Evolutionary conservation across 2,888 invertebrate species (phyloP).

Genomic region (Cacoxenus indagator): DNA sequence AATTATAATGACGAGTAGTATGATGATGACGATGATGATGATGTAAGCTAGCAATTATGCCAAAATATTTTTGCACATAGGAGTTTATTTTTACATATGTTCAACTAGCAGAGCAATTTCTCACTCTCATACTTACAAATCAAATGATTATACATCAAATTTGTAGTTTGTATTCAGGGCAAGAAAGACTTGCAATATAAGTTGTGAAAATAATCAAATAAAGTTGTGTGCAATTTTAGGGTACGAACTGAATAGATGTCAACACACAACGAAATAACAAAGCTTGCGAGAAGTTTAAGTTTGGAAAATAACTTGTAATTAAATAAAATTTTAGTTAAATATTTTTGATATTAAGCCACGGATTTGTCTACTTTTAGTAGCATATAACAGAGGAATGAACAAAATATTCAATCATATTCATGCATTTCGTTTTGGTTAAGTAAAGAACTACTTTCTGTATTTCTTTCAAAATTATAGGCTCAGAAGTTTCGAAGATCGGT

Average conservation of each 20-base stretch:
- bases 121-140: background rate
- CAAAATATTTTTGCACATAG: constrained; percentile 2
- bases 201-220: background rate
- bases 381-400: too few species aligned
- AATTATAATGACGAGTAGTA: background rate
- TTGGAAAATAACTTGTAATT: constrained; percentile 2
- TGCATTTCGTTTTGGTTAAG: too few species aligned
- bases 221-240: background rate
- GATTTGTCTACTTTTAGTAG: too few species aligned
- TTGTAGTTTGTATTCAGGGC: background rate
- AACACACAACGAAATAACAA: background rate
- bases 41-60: constrained; percentile 11
- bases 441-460: too few species aligned
- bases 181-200: background rate
- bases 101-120: background rate
- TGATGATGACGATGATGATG: background rate
- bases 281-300: constrained; percentile 4
- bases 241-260: background rate
- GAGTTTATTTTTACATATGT: background rate
- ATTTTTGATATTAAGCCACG: too few species aligned
- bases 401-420: too few species aligned
- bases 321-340: too few species aligned
- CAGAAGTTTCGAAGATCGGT: too few species aligned
- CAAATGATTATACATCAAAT: background rate
- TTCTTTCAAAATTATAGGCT: too few species aligned